phyloP scores from a whole-genome alignment of 2,888 invertebrate genomes.

The Nomada flava region DNA sequence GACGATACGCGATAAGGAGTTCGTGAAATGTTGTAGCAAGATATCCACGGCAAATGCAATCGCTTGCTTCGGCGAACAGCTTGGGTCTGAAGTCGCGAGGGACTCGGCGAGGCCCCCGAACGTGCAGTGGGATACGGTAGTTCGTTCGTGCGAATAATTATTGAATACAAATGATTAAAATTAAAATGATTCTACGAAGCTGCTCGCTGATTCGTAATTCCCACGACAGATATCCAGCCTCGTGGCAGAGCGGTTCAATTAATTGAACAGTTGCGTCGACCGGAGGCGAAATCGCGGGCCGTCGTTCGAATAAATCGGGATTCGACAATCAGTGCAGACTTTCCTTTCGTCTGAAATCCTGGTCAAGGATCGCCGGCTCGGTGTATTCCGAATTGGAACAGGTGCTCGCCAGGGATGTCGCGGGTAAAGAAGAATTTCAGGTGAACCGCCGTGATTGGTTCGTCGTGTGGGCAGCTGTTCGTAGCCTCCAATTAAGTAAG shows the following conservation, averaged over 20 bases:
- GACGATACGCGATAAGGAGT: constrained; percentile 39
- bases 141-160: no score
- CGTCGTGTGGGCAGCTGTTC: constrained; percentile 73
- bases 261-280: constrained; percentile 26
- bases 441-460: constrained; percentile 70
- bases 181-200: no score
- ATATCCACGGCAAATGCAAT: not conserved
- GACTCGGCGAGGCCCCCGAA: no score
- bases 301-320: constrained; percentile 53
- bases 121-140: no score
- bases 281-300: constrained; percentile 29
- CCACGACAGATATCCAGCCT: not conserved
- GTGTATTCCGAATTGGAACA: constrained; percentile 56
- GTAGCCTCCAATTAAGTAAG: constrained; percentile 72
- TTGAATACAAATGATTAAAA: no score
- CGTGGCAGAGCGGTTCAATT: constrained; percentile 12
- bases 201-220: not conserved
- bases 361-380: constrained; percentile 66
- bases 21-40: not conserved
- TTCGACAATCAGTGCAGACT: constrained; percentile 58
- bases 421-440: constrained; percentile 69
- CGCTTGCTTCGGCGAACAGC: not conserved
- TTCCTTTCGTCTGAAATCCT: constrained; percentile 64
- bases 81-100: no score
- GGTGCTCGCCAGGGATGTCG: constrained; percentile 68